Evolutionary conservation across 1,140 invertebrate species (phyloP).

Genomic region (Conus ventricosus): DNA sequence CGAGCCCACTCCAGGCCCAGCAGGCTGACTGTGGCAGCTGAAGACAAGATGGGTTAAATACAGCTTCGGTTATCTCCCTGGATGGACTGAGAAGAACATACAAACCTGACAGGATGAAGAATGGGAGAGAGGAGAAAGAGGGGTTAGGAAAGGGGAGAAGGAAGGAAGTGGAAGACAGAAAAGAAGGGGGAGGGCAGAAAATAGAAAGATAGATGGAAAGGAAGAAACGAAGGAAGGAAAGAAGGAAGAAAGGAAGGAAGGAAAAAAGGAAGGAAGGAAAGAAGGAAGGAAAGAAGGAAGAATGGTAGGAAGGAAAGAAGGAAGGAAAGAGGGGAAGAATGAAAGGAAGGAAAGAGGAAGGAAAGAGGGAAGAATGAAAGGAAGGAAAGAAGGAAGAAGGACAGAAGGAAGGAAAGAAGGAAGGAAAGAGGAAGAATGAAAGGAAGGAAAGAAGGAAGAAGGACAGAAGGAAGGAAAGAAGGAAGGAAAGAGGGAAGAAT

Average conservation of each 20-base stretch:
- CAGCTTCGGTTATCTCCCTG: too few species aligned
- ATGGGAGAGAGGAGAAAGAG: constrained; percentile 50
- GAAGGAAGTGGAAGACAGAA: constrained; percentile 78
- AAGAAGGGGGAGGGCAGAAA: constrained; percentile 64
- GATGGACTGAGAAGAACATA: too few species aligned
- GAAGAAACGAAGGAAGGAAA: constrained; percentile 75
- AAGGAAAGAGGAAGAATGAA: constrained; percentile 64
- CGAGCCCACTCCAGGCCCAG: too few species aligned
- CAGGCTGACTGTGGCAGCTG: too few species aligned
- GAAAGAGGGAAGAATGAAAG: too few species aligned
- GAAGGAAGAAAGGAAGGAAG: constrained; percentile 74
- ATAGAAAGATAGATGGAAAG: constrained; percentile 66
- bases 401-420: constrained; percentile 76
- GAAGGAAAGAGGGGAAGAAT: too few species aligned
- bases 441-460: constrained; percentile 71
- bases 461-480: constrained; percentile 60
- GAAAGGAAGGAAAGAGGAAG: too few species aligned
- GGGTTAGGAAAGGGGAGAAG: constrained; percentile 60
- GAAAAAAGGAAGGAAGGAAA: too few species aligned
- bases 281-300: too few species aligned
- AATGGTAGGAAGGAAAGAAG: too few species aligned
- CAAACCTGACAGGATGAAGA: too few species aligned
- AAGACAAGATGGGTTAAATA: too few species aligned
- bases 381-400: neutral
- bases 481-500: constrained; percentile 52